Percentiles rank a stretch among this genome's conserved stretches.
Evolutionary conservation across 2,113 vertebrate species (phyloP).

Genomic region (Oncorhynchus mykiss): DNA sequence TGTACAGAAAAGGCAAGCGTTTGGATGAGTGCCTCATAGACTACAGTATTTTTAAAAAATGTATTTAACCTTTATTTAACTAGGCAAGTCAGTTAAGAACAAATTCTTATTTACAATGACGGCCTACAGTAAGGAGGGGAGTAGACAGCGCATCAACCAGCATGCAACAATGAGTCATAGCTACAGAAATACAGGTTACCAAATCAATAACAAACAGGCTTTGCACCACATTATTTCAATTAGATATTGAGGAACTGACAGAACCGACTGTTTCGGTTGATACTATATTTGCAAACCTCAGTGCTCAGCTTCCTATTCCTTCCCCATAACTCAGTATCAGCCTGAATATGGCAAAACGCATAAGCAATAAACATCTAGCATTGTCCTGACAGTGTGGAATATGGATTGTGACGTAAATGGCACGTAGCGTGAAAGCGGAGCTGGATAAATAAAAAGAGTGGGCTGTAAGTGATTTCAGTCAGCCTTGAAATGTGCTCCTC

Average conservation of each 20-base stretch:
- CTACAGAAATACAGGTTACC: neutral
- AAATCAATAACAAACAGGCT: neutral
- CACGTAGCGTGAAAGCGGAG: constrained; percentile 30
- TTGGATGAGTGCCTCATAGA: constrained; percentile 5
- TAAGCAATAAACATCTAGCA: constrained; percentile 2
- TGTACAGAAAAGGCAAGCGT: constrained; percentile 47
- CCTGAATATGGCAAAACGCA: constrained; percentile 2
- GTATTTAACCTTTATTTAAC: no score
- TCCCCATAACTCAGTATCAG: constrained; percentile 20
- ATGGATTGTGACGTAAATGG: constrained; percentile 22
- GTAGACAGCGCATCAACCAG: neutral
- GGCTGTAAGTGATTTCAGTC: constrained; percentile 52
- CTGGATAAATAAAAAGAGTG: constrained; percentile 33
- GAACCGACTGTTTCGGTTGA: constrained; percentile 11
- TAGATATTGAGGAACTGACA: constrained; percentile 48
- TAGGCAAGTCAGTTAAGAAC: no score
- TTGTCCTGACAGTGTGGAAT: constrained; percentile 8
- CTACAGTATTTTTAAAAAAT: neutral
- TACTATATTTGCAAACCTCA: constrained; percentile 36
- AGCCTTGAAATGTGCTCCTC: constrained; percentile 48
- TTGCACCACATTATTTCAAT: constrained; percentile 7
- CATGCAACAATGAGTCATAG: neutral
- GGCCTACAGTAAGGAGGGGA: neutral
- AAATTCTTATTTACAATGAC: no score
- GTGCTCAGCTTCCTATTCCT: constrained; percentile 27